Conservation (phyloP, 2,797 vertebrate genomes). For the Cephalopachus bancanus region DNA sequence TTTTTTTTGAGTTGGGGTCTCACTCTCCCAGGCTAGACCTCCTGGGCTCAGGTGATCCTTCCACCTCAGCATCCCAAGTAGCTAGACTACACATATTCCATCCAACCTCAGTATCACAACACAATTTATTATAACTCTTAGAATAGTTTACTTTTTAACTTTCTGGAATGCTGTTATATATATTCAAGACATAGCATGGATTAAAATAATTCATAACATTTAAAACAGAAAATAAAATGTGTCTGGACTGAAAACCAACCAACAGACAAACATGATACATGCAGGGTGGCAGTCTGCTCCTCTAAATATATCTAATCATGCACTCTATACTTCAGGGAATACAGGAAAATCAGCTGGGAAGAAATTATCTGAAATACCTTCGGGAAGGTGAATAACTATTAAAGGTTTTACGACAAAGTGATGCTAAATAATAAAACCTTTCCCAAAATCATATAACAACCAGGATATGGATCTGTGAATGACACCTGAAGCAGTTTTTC, state of each 20-base stretch:
- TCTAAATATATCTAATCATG: constrained; percentile 79
- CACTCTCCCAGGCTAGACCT: no score
- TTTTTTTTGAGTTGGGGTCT: not conserved
- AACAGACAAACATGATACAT: constrained; percentile 71
- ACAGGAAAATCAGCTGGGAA: constrained; percentile 18
- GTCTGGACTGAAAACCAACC: constrained; percentile 74
- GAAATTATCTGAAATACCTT: constrained; percentile 43
- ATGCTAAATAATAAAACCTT: constrained; percentile 65
- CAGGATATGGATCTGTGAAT: constrained; percentile 72
- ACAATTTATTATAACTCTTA: constrained; percentile 56
- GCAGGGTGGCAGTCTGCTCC: constrained; percentile 74
- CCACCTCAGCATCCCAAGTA: no score
- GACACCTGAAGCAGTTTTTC: constrained; percentile 74
- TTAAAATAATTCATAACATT: constrained; percentile 67
- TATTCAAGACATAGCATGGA: constrained; percentile 57
- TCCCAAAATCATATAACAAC: constrained; percentile 70
- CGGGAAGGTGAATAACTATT: constrained; percentile 51
- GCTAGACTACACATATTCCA: not conserved
- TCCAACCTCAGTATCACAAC: constrained; percentile 15
- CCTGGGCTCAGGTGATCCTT: no score
- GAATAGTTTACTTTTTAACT: constrained; percentile 5
- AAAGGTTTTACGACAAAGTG: not conserved
- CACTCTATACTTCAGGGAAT: constrained; percentile 76
- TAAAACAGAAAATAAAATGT: constrained; percentile 63
- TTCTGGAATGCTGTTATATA: not conserved